Conservation (phyloP, 2,888 invertebrate genomes). For the Cataglyphis albicans region DNA sequence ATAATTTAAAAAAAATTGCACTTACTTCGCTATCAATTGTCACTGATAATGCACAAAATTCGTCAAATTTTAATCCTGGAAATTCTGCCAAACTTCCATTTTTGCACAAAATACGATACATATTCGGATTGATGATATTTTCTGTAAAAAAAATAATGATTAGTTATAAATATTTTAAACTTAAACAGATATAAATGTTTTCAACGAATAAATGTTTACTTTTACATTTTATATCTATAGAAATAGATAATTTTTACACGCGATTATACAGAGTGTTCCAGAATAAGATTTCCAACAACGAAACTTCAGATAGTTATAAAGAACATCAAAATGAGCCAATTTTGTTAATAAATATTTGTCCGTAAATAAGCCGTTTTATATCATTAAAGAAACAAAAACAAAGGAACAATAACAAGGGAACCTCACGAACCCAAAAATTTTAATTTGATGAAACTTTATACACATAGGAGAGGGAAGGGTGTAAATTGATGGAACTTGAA, state of each 20-base stretch:
- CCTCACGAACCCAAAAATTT: too few relatives aligned
- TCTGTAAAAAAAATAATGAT: slow-evolving; percentile 49
- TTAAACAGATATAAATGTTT: not conserved
- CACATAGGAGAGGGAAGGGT: too few relatives aligned
- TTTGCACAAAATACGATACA: slow-evolving; percentile 88
- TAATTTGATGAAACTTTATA: too few relatives aligned
- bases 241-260: slow-evolving; percentile 73
- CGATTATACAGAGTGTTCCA: too few relatives aligned
- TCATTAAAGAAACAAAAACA: too few relatives aligned
- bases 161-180: not conserved
- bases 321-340: too few relatives aligned
- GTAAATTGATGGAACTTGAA: too few relatives aligned
- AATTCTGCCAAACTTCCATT: slow-evolving; percentile 87
- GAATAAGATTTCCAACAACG: too few relatives aligned
- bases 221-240: not conserved
- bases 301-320: too few relatives aligned
- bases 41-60: slow-evolving; percentile 87
- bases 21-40: slow-evolving; percentile 89
- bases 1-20: not conserved
- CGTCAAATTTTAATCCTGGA: slow-evolving; percentile 87
- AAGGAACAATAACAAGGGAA: too few relatives aligned
- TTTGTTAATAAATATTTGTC: too few relatives aligned
- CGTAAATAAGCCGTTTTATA: too few relatives aligned
- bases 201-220: not conserved
- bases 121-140: slow-evolving; percentile 49